These are phyloP conservation scores for Onthophagus taurus DNA, from an alignment of 1,140 invertebrate genomes.

Conservation along the genomic window DNA sequence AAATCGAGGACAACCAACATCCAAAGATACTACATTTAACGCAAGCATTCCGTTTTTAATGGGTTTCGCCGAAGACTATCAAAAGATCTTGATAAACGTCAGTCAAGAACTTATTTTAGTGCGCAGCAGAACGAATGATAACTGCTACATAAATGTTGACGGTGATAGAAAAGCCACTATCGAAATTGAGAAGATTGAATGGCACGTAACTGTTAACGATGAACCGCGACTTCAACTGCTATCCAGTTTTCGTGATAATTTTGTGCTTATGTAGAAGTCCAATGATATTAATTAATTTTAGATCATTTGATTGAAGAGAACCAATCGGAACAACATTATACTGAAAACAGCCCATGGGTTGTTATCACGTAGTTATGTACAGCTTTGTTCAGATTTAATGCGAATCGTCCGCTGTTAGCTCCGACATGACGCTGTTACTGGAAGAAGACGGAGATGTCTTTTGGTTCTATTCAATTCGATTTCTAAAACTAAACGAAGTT, in stretches of 20 bases:
- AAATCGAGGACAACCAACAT: neutral
- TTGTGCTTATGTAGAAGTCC: too few relatives aligned
- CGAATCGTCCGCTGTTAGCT: too few relatives aligned
- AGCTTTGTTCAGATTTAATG: too few relatives aligned
- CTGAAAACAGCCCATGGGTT: too few relatives aligned
- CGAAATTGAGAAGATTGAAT: slow-evolving; percentile 15
- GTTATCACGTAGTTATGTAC: too few relatives aligned
- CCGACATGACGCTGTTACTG: too few relatives aligned
- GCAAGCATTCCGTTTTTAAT: slow-evolving; percentile 12
- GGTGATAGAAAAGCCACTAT: slow-evolving; percentile 8
- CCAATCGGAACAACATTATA: too few relatives aligned
- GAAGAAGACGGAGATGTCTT: too few relatives aligned
- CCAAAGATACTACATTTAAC: neutral
- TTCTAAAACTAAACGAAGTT: too few relatives aligned
- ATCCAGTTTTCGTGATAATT: slow-evolving; percentile 8
- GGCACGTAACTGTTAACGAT: slow-evolving; percentile 16
- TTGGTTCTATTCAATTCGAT: too few relatives aligned
- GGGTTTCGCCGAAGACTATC: slow-evolving; percentile 19
- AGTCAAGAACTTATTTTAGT: slow-evolving; percentile 18
- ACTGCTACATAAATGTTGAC: slow-evolving; percentile 1
- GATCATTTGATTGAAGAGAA: too few relatives aligned
- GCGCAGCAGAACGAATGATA: slow-evolving; percentile 8
- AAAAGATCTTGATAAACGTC: slow-evolving; percentile 15
- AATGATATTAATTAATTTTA: too few relatives aligned
- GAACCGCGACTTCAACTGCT: slow-evolving; percentile 10